Percentiles rank a stretch among this genome's conserved stretches.
These are phyloP conservation scores for Tonatia bakeri DNA, from an alignment of 2,113 vertebrate species.

Conservation along the genomic window DNA sequence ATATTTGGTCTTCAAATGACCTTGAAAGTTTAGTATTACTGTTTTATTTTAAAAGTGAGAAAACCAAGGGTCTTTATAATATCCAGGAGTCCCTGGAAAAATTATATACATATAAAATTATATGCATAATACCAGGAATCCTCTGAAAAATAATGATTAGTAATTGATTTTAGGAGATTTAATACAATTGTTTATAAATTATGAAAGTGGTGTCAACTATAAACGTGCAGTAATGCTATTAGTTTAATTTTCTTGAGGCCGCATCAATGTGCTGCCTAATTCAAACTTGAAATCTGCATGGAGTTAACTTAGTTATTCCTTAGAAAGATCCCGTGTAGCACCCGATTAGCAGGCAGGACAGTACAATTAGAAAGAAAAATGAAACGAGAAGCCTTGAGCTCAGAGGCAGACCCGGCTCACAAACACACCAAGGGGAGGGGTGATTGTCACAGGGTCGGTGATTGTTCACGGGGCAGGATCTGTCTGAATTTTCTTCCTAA, in stretches of 20 bases:
- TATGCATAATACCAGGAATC: neutral
- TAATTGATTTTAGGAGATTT: neutral
- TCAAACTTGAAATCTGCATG: neutral
- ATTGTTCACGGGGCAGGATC: neutral
- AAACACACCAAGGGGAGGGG: neutral
- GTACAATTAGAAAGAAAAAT: neutral
- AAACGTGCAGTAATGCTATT: neutral
- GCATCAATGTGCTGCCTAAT: neutral
- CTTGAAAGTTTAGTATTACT: slow-evolving; percentile 7
- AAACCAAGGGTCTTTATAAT: neutral
- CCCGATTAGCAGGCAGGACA: neutral
- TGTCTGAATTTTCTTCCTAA: neutral
- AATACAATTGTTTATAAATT: neutral
- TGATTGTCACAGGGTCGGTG: neutral
- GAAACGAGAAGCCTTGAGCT: neutral
- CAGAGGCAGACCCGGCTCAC: neutral
- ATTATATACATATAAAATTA: neutral
- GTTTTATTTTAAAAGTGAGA: neutral
- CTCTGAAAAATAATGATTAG: neutral
- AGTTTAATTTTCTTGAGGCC: neutral
- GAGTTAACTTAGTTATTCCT: neutral
- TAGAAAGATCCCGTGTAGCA: neutral
- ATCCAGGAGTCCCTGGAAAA: neutral
- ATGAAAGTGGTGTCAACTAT: neutral
- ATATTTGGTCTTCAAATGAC: neutral